Conservation (phyloP, 1,140 invertebrate species). For the Drosophila sucinea region DNA sequence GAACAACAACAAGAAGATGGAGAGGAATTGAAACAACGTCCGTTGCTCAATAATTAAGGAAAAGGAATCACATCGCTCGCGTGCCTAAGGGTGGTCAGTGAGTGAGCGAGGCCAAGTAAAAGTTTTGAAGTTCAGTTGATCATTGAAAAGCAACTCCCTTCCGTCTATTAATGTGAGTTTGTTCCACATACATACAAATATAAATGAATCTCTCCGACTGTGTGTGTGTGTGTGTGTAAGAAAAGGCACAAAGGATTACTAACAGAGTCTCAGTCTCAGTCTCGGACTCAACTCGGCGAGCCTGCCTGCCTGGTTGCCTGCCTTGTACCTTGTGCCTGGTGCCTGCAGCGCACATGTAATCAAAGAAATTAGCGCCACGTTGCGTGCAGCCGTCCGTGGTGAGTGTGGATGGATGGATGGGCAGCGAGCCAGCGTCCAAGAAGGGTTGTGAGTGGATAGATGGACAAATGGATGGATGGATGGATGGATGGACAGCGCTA, state of each 20-base stretch:
- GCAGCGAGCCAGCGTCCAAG: background rate
- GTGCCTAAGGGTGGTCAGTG: constrained; percentile 45
- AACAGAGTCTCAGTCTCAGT: constrained; percentile 23
- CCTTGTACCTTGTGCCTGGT: background rate
- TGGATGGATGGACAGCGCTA: constrained; percentile 48
- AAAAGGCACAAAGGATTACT: constrained; percentile 68
- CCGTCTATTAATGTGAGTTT: constrained; percentile 26
- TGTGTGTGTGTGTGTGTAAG: constrained; percentile 39
- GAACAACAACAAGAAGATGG: background rate
- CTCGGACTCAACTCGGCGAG: constrained; percentile 39
- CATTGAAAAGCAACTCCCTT: constrained; percentile 64
- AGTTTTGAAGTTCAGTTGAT: constrained; percentile 81
- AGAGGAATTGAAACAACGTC: constrained; percentile 18
- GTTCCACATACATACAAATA: background rate
- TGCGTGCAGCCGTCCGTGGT: constrained; percentile 66
- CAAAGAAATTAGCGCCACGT: constrained; percentile 81
- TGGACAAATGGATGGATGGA: constrained; percentile 42
- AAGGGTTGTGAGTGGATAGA: constrained; percentile 29
- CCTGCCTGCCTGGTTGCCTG: too few relatives aligned
- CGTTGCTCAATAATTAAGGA: constrained; percentile 63
- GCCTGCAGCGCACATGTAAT: constrained; percentile 65
- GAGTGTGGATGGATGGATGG: constrained; percentile 46
- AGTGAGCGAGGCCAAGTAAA: constrained; percentile 49
- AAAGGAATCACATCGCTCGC: constrained; percentile 42
- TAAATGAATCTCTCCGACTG: background rate